phyloP scores from a whole-genome alignment of 92 coral and sea anemone species.

The Diadumene lineata region DNA sequence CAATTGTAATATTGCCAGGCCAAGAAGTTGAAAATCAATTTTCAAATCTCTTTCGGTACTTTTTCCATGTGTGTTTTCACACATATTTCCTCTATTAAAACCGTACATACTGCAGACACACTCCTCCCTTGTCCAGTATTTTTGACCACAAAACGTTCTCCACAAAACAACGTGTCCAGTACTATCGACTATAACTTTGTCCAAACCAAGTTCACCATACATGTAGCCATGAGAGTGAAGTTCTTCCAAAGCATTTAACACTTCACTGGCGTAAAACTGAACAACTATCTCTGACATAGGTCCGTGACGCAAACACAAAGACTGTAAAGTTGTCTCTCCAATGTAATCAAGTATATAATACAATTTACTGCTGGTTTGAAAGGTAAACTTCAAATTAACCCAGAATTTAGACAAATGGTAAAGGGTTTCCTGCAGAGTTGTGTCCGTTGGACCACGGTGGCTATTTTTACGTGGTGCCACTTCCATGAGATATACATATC shows the following conservation, averaged over 20 bases:
- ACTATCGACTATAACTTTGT: constrained; percentile 57
- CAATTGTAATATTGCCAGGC: constrained; percentile 26
- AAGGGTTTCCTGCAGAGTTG: constrained; percentile 53
- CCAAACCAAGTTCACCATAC: constrained; percentile 78
- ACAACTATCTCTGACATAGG: constrained; percentile 50
- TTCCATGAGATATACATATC: constrained; percentile 72
- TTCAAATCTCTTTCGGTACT: constrained; percentile 22
- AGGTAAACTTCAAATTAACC: constrained; percentile 73
- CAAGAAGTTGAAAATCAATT: constrained; percentile 37
- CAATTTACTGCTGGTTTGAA: constrained; percentile 77
- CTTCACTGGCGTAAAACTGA: constrained; percentile 71
- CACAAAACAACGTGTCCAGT: constrained; percentile 78
- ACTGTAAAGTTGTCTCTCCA: constrained; percentile 51
- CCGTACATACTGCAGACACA: constrained; percentile 73
- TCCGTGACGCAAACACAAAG: constrained; percentile 25
- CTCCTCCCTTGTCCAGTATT: constrained; percentile 77
- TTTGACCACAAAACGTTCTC: constrained; percentile 84
- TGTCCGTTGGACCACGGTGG: constrained; percentile 38
- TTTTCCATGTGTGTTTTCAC: constrained; percentile 51
- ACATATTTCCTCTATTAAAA: constrained; percentile 50
- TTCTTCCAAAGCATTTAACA: constrained; percentile 72
- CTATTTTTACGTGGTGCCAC: constrained; percentile 52
- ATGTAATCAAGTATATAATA: constrained; percentile 80
- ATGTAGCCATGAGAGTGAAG: constrained; percentile 62
- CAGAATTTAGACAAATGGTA: constrained; percentile 59